Evolutionary conservation across 2,797 vertebrate genomes (phyloP).

Genomic region (Takifugu rubripes): DNA sequence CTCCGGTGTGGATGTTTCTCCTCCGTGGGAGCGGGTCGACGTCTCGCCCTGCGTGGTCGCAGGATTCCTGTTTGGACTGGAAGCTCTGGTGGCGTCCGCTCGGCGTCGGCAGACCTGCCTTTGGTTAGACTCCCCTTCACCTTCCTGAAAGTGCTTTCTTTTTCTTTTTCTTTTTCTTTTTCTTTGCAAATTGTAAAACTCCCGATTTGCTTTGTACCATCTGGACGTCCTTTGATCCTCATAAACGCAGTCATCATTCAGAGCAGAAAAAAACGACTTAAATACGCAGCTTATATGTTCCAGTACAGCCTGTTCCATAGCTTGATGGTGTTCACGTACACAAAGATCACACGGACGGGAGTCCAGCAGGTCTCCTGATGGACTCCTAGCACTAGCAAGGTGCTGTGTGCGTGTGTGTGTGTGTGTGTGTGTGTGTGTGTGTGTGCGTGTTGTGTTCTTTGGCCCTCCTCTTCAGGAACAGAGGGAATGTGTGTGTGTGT

Average conservation of each 20-base stretch:
- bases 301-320: neutral
- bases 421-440: slow-evolving; percentile 6
- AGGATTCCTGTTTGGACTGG: neutral
- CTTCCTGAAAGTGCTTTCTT: neutral
- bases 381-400: neutral
- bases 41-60: too few relatives aligned
- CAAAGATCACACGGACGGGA: too few relatives aligned
- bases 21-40: too few relatives aligned
- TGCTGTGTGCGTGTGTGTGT: too few relatives aligned
- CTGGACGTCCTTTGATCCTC: neutral
- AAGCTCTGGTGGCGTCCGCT: neutral
- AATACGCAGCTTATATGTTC: neutral
- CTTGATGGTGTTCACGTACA: too few relatives aligned
- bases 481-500: slow-evolving; percentile 13
- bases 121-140: neutral
- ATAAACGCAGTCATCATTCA: too few relatives aligned
- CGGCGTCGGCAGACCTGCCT: neutral
- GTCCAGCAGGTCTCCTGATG: too few relatives aligned
- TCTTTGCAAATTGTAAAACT: neutral
- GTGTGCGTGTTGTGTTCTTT: slow-evolving; percentile 16
- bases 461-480: slow-evolving; percentile 21
- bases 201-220: neutral
- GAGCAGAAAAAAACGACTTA: neutral
- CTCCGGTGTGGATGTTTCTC: too few relatives aligned
- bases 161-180: neutral